Evolutionary conservation across 2,113 vertebrate genomes (phyloP), one percentile per base, ranked within the genome.

Genomic region (Oncorhynchus clarkii): DNA sequence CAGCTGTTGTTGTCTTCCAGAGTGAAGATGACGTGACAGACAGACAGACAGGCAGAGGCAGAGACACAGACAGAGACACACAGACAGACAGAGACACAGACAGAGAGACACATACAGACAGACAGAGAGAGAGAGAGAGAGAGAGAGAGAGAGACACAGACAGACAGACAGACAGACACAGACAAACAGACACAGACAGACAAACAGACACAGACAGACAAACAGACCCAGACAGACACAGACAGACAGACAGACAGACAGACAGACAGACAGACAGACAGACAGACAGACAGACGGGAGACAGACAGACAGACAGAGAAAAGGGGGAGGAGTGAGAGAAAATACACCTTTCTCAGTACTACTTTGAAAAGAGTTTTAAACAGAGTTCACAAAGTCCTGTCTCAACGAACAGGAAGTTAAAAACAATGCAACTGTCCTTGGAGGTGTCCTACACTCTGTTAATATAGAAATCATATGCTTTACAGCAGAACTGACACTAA

Each of bases 11-110:
- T 31, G 31, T 31, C 31, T 5, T 31, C 31, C 5, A 31, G 31
- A 31, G 31, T 5, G 31, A 31, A 5, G 31, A 31, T 27, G 27
- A 27, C 27, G 26, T 2, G 24, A 26, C 24, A 26, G 24, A 26
- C 24, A 26, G 24, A 26, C 24, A 26, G n/a, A n/a, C n/a, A n/a
- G n/a, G n/a, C n/a, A n/a, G 24, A 26, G 24, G 24, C 24, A 26
- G 24, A 26, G 24, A 26, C 24, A 26, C 1, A 26, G 24, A 26
- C 24, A 1, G 24, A 26, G 24, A 26, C 0, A 7, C 2, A 67
- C 26, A 73, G n/a, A 81, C 18, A 72, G 2, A 64, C 14, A 78
- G 59, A 16, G 26, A 76, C 3, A 62, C 4, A 68, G 5, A 26
- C 24, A 26, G 24, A 26, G 24, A 26, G 24, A 26, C 24, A 1